phyloP scores from a whole-genome alignment of 23 tunicate species.

The Styela plicata region DNA sequence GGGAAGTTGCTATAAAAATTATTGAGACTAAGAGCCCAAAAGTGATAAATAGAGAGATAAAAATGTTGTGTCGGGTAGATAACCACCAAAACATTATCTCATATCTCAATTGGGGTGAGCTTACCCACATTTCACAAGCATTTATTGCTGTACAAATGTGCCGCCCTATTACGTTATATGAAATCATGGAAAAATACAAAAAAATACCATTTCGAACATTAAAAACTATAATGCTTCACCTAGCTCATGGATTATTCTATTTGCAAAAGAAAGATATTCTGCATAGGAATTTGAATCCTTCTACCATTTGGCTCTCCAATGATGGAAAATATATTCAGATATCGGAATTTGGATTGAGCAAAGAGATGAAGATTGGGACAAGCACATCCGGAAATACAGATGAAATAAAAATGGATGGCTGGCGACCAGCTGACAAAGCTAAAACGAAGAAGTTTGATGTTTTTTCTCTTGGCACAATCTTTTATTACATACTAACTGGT shows the following conservation, averaged over 20 bases:
- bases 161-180: neutral
- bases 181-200: too few species aligned
- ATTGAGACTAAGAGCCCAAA: neutral
- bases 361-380: neutral
- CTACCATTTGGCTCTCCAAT: neutral
- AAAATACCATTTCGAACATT: neutral
- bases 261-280: neutral
- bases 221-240: neutral
- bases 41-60: neutral
- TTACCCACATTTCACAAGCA: neutral
- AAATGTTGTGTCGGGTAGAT: neutral
- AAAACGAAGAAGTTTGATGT: neutral
- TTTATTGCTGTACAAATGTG: neutral
- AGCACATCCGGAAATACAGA: neutral
- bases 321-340: neutral
- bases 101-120: neutral
- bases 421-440: neutral
- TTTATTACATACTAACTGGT: neutral
- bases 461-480: neutral
- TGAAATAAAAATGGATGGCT: too few species aligned
- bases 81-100: neutral
- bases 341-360: neutral
- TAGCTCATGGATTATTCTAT: neutral
- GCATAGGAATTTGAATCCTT: neutral
- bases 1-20: neutral